phyloP scores from a whole-genome alignment of 23 tunicate species.

The Diplosoma virens region DNA sequence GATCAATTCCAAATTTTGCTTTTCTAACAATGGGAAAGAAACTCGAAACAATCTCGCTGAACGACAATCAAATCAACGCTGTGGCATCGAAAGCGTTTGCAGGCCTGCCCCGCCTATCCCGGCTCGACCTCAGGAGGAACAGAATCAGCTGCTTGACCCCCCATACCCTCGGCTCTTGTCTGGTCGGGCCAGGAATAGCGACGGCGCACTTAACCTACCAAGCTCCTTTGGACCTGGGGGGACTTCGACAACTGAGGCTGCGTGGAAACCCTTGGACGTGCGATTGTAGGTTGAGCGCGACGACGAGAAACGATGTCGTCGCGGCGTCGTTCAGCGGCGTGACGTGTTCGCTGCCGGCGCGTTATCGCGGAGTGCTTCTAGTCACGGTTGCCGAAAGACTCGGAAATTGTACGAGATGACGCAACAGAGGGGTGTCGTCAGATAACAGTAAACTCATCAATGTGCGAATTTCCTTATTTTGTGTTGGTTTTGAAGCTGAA shows the following conservation, averaged over 20 bases:
- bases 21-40: conserved; percentile 53
- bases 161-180: conserved; percentile 32
- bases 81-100: conserved; percentile 57
- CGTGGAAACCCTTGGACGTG: conserved; percentile 45
- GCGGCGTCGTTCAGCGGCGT: no score
- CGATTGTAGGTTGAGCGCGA: conserved; percentile 26
- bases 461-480: no score
- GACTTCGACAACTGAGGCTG: conserved; percentile 6
- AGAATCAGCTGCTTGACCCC: conserved; percentile 46
- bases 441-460: no score
- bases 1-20: conserved; percentile 41
- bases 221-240: not conserved
- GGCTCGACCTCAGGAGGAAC: conserved; percentile 53
- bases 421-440: no score
- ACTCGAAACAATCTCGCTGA: conserved; percentile 38
- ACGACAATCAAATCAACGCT: conserved; percentile 41
- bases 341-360: no score
- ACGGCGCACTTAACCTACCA: not conserved
- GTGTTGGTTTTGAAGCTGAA: no score
- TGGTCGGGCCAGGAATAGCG: not conserved
- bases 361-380: no score
- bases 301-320: no score
- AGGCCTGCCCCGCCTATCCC: conserved; percentile 46
- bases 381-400: no score
- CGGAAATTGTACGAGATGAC: no score